Evolutionary conservation across 2,797 vertebrate genomes (phyloP), one percentile per base, ranked within the genome.

Genomic region (Muscicapa striata): DNA sequence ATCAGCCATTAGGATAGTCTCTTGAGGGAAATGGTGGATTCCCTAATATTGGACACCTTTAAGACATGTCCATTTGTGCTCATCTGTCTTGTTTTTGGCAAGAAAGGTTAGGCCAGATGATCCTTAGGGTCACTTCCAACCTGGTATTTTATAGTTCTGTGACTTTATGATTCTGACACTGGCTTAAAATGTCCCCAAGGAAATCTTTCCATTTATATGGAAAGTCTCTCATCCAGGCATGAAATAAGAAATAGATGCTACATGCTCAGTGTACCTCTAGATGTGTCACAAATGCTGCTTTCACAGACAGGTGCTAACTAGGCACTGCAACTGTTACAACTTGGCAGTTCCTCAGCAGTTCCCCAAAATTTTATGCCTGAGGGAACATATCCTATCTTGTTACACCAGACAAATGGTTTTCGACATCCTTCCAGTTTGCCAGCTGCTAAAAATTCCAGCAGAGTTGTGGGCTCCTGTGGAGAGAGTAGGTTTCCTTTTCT

Each of bases 361-460:
- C 87, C 83, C 87, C 82, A 52, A 80, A 87, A 89, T 79, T 61
- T 76, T 41, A 21, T 64, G 78, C 79, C 41, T 30, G 24, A 64
- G 34, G 57, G 58, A 92, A 68, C 27, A 49, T 63, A 83, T 7
- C 57, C 13, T 76, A 13, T 89, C 52, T 77, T 16, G 1, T 87
- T 91, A 80, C 61, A 55, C n/a, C 49, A 87, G 72, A 54, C 15
- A 87, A 94, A 85, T 14, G 11, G 13, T 68, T 95, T 95, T 83
- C 45, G 8, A 80, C 45, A 19, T 72, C 51, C 40, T 89, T 87
- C 20, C 64, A 26, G 29, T 54, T 90, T 87, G 49, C 45, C 75
- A 89, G 64, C 15, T 61, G 29, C 82, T 78, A 80, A 92, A 92
- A 95, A 76, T 55, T 87, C 34, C 32, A 69, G 59, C 34, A 79